Conservation (phyloP, 2,888 invertebrate species). For the Dicycla oo region DNA sequence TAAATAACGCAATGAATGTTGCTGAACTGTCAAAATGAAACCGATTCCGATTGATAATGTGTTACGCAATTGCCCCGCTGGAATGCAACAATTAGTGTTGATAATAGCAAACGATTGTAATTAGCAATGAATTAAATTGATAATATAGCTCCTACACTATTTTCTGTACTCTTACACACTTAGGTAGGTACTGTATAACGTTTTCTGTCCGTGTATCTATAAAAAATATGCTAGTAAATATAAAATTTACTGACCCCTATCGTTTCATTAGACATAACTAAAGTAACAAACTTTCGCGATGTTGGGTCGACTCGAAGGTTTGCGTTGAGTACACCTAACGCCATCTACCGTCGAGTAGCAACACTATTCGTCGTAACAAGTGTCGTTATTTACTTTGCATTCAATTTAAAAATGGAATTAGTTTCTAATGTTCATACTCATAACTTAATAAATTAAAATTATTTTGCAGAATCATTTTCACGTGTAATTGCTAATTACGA, state of each 20-base stretch:
- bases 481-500: no score
- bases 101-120: background rate
- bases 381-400: background rate
- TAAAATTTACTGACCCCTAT: no score
- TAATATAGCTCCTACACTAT: background rate
- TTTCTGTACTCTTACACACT: background rate
- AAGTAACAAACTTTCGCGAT: background rate
- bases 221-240: background rate
- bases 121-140: background rate
- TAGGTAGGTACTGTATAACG: no score
- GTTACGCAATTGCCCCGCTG: no score
- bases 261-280: background rate
- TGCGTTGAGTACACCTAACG: slow-evolving; percentile 65
- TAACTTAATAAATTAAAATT: no score
- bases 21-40: no score
- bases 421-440: no score
- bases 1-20: no score
- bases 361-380: slow-evolving; percentile 39
- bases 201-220: background rate
- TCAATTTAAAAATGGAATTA: background rate
- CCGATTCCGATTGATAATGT: no score
- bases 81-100: background rate
- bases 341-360: slow-evolving; percentile 83
- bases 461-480: no score
- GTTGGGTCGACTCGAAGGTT: background rate